Conservation (phyloP, 2,888 invertebrate genomes). For the Perithous albicinctus region DNA sequence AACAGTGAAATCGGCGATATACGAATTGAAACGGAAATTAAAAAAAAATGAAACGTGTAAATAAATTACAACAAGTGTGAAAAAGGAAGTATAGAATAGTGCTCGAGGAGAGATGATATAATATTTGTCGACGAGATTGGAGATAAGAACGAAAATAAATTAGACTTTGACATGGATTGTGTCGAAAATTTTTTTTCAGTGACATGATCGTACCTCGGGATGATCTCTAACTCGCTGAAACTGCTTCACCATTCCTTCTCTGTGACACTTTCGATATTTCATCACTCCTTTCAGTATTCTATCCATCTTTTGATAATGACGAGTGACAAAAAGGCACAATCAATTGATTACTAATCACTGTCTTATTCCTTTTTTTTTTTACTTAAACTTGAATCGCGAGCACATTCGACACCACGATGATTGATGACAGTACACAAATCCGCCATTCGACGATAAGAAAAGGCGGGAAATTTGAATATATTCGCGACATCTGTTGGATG, state of each 20-base stretch:
- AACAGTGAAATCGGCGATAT: not conserved
- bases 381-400: conserved; percentile 49
- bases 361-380: not conserved
- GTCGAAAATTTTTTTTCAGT: not conserved
- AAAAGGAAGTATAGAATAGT: not conserved
- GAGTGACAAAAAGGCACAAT: not conserved
- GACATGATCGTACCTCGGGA: conserved; percentile 91
- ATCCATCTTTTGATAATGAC: conserved; percentile 88
- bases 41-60: conserved; percentile 6
- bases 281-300: conserved; percentile 95
- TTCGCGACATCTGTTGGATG: not conserved
- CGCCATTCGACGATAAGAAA: conserved; percentile 66
- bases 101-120: not conserved
- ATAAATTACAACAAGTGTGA: not conserved
- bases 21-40: not conserved
- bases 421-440: conserved; percentile 72
- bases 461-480: conserved; percentile 40
- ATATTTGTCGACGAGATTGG: not conserved
- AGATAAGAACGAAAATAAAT: conserved; percentile 8
- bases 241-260: conserved; percentile 95
- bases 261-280: conserved; percentile 93
- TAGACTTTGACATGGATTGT: conserved; percentile 14
- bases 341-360: not conserved
- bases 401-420: conserved; percentile 41
- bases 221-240: conserved; percentile 95